These are phyloP conservation scores for Cassiopea xamachana DNA, from an alignment of 30 jellyfish, hydroid and myxozoan genomes.

Conservation along the genomic window DNA sequence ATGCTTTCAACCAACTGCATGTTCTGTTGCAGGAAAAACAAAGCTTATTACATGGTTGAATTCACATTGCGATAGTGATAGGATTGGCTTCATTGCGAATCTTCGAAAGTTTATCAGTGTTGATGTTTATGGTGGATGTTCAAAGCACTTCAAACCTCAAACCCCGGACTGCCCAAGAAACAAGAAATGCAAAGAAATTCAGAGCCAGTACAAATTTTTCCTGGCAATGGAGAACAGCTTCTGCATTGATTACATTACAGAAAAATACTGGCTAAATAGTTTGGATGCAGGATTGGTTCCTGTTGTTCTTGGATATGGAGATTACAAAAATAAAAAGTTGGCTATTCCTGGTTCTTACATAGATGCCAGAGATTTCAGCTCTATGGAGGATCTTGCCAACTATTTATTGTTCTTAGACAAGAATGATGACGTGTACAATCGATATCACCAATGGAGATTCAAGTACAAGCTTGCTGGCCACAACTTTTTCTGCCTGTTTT, in stretches of 20 bases:
- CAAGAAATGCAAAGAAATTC: constrained; percentile 57
- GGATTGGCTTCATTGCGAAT: constrained; percentile 61
- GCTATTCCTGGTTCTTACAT: constrained; percentile 79
- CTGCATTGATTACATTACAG: constrained; percentile 92
- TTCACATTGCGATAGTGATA: constrained; percentile 74
- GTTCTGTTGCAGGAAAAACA: constrained; percentile 46
- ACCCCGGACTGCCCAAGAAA: constrained; percentile 72
- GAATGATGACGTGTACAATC: constrained; percentile 83
- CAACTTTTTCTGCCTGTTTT: constrained; percentile 71
- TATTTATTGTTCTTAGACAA: constrained; percentile 63
- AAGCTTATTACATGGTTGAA: constrained; percentile 66
- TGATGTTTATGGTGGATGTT: constrained; percentile 92
- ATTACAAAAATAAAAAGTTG: constrained; percentile 64
- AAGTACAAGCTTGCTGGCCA: constrained; percentile 51
- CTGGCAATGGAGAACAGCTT: constrained; percentile 89
- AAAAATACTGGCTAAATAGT: constrained; percentile 83
- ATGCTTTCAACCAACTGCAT: neutral
- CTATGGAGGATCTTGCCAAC: constrained; percentile 51
- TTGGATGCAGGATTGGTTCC: constrained; percentile 80
- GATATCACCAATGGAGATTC: constrained; percentile 84
- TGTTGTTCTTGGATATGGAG: constrained; percentile 83
- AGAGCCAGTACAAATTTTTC: constrained; percentile 81
- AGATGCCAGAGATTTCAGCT: constrained; percentile 64
- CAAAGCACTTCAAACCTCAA: constrained; percentile 45
- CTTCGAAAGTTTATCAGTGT: constrained; percentile 51